Percentiles rank a stretch among this genome's conserved stretches.
Conservation (phyloP, 2,113 vertebrate species). For the Hemicordylus capensis region DNA sequence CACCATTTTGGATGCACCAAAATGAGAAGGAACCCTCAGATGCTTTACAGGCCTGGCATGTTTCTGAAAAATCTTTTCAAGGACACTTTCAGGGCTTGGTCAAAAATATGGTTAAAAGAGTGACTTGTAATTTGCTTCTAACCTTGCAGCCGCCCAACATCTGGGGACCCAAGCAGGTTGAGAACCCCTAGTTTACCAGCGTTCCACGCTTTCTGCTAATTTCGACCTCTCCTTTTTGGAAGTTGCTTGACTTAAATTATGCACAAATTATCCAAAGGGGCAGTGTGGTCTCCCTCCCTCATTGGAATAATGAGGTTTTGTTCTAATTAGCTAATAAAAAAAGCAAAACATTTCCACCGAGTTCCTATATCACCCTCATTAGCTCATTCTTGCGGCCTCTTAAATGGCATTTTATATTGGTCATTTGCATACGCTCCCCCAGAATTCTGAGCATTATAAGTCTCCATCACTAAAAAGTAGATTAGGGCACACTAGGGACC, state of each 20-base stretch:
- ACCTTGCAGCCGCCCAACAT: no score
- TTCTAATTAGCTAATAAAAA: constrained; percentile 70
- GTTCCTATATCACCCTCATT: constrained; percentile 67
- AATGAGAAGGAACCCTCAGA: no score
- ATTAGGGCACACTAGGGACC: constrained; percentile 60
- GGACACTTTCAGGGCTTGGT: no score
- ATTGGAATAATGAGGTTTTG: constrained; percentile 69
- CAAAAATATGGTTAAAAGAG: no score
- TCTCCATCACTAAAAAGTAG: constrained; percentile 66
- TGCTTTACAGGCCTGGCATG: no score
- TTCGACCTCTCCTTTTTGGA: constrained; percentile 57
- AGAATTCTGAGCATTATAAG: constrained; percentile 54
- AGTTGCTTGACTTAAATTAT: constrained; percentile 69
- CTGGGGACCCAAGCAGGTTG: no score
- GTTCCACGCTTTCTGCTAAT: constrained; percentile 28
- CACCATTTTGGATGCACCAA: no score
- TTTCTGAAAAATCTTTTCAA: no score
- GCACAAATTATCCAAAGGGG: constrained; percentile 51
- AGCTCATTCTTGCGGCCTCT: constrained; percentile 64
- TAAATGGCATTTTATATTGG: constrained; percentile 63
- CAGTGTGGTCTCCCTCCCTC: constrained; percentile 53
- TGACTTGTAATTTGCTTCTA: no score
- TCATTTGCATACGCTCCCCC: constrained; percentile 73
- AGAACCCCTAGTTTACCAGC: neutral
- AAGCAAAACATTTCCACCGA: constrained; percentile 56